Evolutionary conservation across 2,888 invertebrate species (phyloP).

Genomic region (Drosophila borealis): DNA sequence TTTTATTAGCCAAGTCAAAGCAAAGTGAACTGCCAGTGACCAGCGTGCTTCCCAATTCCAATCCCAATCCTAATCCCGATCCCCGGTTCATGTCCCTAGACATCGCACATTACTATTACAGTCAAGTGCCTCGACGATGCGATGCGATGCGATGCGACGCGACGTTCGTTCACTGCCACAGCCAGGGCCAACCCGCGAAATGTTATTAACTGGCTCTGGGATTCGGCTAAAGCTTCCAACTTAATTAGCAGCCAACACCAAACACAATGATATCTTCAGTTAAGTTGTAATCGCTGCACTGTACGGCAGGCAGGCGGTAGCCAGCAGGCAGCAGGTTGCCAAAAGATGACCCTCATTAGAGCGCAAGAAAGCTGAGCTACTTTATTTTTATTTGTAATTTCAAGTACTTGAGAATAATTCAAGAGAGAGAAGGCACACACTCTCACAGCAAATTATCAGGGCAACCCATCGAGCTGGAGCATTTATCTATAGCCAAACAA

Average conservation of each 20-base stretch:
- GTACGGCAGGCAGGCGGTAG: slow-evolving; percentile 11
- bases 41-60: slow-evolving; percentile 1
- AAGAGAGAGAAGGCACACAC: neutral
- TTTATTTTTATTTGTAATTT: slow-evolving; percentile 4
- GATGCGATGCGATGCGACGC: neutral
- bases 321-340: slow-evolving; percentile 15
- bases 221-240: slow-evolving; percentile 28
- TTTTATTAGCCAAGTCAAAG: slow-evolving; percentile 53
- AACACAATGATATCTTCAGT: slow-evolving; percentile 23
- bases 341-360: slow-evolving; percentile 27
- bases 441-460: too few relatives aligned
- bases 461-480: too few relatives aligned
- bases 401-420: neutral
- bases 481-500: too few relatives aligned
- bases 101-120: slow-evolving; percentile 58
- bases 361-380: neutral
- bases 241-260: slow-evolving; percentile 55
- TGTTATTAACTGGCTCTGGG: slow-evolving; percentile 55
- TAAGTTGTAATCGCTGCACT: slow-evolving; percentile 29
- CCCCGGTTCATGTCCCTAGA: slow-evolving; percentile 37
- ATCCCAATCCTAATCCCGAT: neutral
- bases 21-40: slow-evolving; percentile 14
- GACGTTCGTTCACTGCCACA: slow-evolving; percentile 7
- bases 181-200: slow-evolving; percentile 18
- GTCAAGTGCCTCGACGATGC: slow-evolving; percentile 42